Evolutionary conservation across 30 jellyfish, hydroid and myxozoan genomes (phyloP), one percentile per base, ranked within the genome.

Genomic region (Aurelia sp.): DNA sequence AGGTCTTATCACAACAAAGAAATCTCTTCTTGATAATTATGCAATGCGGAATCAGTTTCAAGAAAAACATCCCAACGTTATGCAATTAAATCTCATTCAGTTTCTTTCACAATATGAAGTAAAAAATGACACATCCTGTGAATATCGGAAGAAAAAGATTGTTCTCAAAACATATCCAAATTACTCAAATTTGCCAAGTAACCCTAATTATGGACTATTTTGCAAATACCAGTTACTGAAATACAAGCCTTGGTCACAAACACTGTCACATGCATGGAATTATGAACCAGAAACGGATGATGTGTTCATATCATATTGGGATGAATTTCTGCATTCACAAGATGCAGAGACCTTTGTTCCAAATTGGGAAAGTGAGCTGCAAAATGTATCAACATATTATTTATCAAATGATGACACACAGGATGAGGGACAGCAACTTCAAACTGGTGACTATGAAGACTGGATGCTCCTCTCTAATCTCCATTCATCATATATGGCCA

Each of bases 211-310:
- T 27, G 72, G 67, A 66, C 51, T 18, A 12, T 74, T 40, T 74
- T 86, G 96, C 91, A 86, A 86, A 64, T 86, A 63, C 67, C 79
- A 66, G 55, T 82, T 86, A 27, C 22, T 86, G 21, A 44, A 68
- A 51, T 75, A 47, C 78, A 86, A 86, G 65, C 96, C 96, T 41
- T 77, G 96, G 91, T 50, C 60, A 12, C n/a, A 66, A 12, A 52
- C 63, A n/a, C 53, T 76, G 41, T 17, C 33, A 15, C 17, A 51
- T 71, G 91, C 86, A 68, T 86, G 96, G 96, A 62, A 86, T 76
- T 41, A 86, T 52, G 53, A 20, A n/a, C 67, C n/a, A 16, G 96
- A 86, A 19, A n/a, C 65, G 19, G 66, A 67, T 78, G 75, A 65
- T n/a, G 62, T 66, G 47, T 76, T 60, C 65, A 44, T 78, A 21